phyloP scores from a whole-genome alignment of 2,113 vertebrate genomes.

The Paraplagusia blochii region DNA sequence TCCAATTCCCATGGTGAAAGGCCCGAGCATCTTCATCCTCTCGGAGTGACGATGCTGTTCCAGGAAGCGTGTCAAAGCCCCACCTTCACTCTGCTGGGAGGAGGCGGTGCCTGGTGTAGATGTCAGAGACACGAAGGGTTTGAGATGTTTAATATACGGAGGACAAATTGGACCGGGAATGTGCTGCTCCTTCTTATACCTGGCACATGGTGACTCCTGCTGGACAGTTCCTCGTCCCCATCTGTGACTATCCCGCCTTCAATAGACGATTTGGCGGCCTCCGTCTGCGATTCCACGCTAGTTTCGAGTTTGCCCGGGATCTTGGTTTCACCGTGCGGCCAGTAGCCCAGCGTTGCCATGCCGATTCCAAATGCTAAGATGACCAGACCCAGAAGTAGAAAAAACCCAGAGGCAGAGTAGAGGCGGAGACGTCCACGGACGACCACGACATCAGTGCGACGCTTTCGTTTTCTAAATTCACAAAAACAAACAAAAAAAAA shows the following conservation, averaged over 20 bases:
- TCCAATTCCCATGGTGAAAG: constrained; percentile 98
- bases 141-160: background rate
- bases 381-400: constrained; percentile 89
- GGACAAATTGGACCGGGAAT: background rate
- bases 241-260: constrained; percentile 13
- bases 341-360: constrained; percentile 97
- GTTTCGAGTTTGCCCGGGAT: constrained; percentile 51
- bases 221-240: constrained; percentile 21
- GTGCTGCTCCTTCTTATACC: constrained; percentile 23
- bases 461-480: constrained; percentile 74
- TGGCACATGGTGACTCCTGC: constrained; percentile 19
- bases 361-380: constrained; percentile 88
- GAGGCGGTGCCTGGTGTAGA: constrained; percentile 25
- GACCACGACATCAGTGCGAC: constrained; percentile 89
- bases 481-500: too few relatives aligned
- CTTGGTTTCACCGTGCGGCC: constrained; percentile 84
- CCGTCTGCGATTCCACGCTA: background rate
- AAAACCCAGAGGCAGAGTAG: constrained; percentile 93
- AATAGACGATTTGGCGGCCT: constrained; percentile 1
- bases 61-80: constrained; percentile 84
- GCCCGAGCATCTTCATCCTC: constrained; percentile 98
- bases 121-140: background rate
- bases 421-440: constrained; percentile 93
- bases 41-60: constrained; percentile 91
- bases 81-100: constrained; percentile 48